Conservation (phyloP, 2,888 invertebrate genomes). For the Phasia obesa region DNA sequence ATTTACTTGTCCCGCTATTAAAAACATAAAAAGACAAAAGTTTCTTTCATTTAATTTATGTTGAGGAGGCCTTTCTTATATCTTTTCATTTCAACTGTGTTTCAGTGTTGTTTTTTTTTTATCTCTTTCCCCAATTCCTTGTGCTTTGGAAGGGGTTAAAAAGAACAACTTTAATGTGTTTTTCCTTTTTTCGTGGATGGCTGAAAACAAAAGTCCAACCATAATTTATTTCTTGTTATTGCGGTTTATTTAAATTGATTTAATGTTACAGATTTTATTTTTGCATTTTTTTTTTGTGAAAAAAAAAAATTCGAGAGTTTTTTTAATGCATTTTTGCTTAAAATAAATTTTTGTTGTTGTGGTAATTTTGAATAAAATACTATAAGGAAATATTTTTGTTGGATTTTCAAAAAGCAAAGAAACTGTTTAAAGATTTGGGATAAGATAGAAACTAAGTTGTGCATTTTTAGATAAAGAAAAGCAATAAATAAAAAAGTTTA, state of each 20-base stretch:
- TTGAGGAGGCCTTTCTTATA: slow-evolving; percentile 31
- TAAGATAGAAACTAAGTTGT: too few species aligned
- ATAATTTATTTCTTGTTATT: slow-evolving; percentile 69
- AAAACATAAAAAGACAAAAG: slow-evolving; percentile 10
- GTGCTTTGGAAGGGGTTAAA: slow-evolving; percentile 27
- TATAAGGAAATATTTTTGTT: not conserved
- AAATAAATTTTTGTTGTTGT: slow-evolving; percentile 24
- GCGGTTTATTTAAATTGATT: slow-evolving; percentile 69
- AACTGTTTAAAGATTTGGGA: not conserved
- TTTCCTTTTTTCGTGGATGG: slow-evolving; percentile 16
- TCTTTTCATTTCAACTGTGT: slow-evolving; percentile 10
- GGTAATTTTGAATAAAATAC: slow-evolving; percentile 36
- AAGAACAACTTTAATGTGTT: slow-evolving; percentile 4
- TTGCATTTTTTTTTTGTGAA: slow-evolving; percentile 27
- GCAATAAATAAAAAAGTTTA: too few species aligned
- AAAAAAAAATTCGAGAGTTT: not conserved
- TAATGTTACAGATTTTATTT: slow-evolving; percentile 66
- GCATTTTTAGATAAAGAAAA: too few species aligned
- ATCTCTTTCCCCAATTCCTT: slow-evolving; percentile 4
- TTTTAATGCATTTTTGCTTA: slow-evolving; percentile 37
- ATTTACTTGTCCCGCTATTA: slow-evolving; percentile 6
- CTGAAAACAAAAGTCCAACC: slow-evolving; percentile 32
- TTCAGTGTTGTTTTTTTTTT: slow-evolving; percentile 2
- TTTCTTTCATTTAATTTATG: slow-evolving; percentile 38
- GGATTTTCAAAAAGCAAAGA: not conserved